Percentiles rank a stretch among this genome's conserved stretches.
These are phyloP conservation scores for Geothlypis trichas DNA, from an alignment of 2,113 vertebrate species.

Conservation along the genomic window DNA sequence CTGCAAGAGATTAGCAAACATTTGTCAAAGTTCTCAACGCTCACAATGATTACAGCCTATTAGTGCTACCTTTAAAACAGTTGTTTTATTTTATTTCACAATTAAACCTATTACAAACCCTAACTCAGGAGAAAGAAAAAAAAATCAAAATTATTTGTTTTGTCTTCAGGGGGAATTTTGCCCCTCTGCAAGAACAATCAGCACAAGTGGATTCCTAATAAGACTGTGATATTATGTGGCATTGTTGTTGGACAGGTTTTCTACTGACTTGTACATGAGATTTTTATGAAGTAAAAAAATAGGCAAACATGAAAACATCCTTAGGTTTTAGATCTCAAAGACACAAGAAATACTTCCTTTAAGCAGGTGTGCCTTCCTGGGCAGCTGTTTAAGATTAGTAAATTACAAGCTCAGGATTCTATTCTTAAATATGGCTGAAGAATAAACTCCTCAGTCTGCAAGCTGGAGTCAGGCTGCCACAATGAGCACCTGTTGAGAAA, in stretches of 20 bases:
- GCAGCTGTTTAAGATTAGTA: slow-evolving; percentile 74
- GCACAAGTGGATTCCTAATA: neutral
- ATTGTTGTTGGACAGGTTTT: neutral
- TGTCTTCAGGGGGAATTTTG: neutral
- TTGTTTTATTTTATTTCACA: neutral
- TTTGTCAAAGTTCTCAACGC: neutral
- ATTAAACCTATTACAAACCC: neutral
- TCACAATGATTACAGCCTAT: neutral
- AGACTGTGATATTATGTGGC: neutral
- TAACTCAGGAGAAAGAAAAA: neutral
- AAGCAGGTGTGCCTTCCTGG: slow-evolving; percentile 68
- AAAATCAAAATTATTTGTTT: neutral
- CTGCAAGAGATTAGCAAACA: neutral
- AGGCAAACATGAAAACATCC: neutral
- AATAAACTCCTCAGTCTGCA: slow-evolving; percentile 76
- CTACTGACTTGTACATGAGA: neutral
- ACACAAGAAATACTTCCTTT: neutral
- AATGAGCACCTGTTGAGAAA: slow-evolving; percentile 77
- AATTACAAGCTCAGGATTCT: slow-evolving; percentile 71
- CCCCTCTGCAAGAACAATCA: neutral
- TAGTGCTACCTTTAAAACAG: neutral
- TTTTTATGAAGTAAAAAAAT: neutral
- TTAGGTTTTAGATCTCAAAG: neutral
- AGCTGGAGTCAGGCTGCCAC: slow-evolving; percentile 74
- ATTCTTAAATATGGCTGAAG: slow-evolving; percentile 69